Conservation (phyloP, 2,888 invertebrate genomes). For the Luperina nickerlii region DNA sequence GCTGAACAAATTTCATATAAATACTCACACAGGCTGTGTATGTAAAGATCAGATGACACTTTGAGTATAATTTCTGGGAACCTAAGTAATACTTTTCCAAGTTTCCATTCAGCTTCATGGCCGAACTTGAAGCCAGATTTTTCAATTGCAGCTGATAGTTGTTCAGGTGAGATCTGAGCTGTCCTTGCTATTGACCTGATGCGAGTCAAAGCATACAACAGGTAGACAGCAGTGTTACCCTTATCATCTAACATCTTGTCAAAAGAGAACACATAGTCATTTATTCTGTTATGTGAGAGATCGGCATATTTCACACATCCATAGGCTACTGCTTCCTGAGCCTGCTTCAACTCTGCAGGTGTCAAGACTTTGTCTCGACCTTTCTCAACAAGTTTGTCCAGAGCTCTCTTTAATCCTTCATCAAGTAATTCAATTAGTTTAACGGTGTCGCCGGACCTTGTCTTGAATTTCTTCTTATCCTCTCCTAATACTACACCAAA, state of each 20-base stretch:
- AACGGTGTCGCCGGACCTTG: slow-evolving; percentile 98
- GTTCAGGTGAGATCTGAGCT: slow-evolving; percentile 92
- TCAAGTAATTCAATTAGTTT: slow-evolving; percentile 96
- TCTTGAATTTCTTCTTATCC: slow-evolving; percentile 99
- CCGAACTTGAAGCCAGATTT: slow-evolving; percentile 92
- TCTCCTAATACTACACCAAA: slow-evolving; percentile 99
- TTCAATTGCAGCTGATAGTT: slow-evolving; percentile 91
- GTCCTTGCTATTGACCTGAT: slow-evolving; percentile 97
- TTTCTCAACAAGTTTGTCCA: slow-evolving; percentile 96
- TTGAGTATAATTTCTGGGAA: slow-evolving; percentile 96
- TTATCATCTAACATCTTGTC: slow-evolving; percentile 99
- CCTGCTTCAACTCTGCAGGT: slow-evolving; percentile 94
- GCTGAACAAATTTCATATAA: slow-evolving; percentile 97
- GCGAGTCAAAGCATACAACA: slow-evolving; percentile 98
- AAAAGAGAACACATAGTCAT: slow-evolving; percentile 99
- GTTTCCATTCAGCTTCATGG: slow-evolving; percentile 98
- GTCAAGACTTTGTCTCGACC: slow-evolving; percentile 95
- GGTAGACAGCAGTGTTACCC: slow-evolving; percentile 99
- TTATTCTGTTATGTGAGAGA: slow-evolving; percentile 97
- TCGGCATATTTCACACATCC: slow-evolving; percentile 99
- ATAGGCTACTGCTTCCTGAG: slow-evolving; percentile 98
- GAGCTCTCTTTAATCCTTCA: slow-evolving; percentile 96
- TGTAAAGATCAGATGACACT: slow-evolving; percentile 94
- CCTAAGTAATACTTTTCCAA: slow-evolving; percentile 95
- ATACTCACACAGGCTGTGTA: slow-evolving; percentile 98